Percentiles rank a stretch among this genome's conserved stretches.
phyloP scores from a whole-genome alignment of 2,797 vertebrate genomes.

The Sebastes oblongus region DNA sequence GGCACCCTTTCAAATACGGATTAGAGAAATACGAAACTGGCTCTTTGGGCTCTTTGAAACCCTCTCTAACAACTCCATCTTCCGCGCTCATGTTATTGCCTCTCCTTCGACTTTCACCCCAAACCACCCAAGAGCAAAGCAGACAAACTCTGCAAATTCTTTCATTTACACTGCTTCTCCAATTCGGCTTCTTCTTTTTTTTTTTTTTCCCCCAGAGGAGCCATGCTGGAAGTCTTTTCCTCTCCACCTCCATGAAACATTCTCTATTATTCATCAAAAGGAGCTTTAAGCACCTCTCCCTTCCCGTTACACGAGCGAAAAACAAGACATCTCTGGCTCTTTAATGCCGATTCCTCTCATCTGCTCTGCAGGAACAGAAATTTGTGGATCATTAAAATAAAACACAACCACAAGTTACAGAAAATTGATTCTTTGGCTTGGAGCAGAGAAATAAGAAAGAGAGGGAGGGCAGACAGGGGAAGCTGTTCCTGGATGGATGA shows the following conservation, averaged over 20 bases:
- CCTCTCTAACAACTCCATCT: slow-evolving; percentile 2
- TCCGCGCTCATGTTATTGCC: background rate
- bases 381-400: slow-evolving; percentile 45
- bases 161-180: slow-evolving; percentile 38
- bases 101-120: slow-evolving; percentile 11
- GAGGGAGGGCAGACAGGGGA: background rate
- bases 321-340: slow-evolving; percentile 45
- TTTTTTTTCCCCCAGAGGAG: slow-evolving; percentile 1
- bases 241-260: slow-evolving; percentile 45
- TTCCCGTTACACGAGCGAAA: slow-evolving; percentile 29
- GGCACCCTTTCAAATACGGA: slow-evolving; percentile 37
- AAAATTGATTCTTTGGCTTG: slow-evolving; percentile 46
- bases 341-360: slow-evolving; percentile 44
- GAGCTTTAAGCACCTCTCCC: slow-evolving; percentile 44
- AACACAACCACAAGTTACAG: slow-evolving; percentile 35
- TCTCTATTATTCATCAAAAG: slow-evolving; percentile 70
- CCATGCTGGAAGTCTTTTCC: slow-evolving; percentile 24
- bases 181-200: background rate
- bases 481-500: slow-evolving; percentile 33
- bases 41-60: slow-evolving; percentile 31
- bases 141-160: slow-evolving; percentile 44
- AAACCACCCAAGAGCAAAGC: slow-evolving; percentile 37
- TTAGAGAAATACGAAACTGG: slow-evolving; percentile 51
- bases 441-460: background rate
- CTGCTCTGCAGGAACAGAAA: slow-evolving; percentile 32